A percentile compares a stretch with the other conserved stretches of the same genome.
These are phyloP conservation scores for Drosophila austrosaltans DNA, from an alignment of 2,888 invertebrate genomes.

Conservation along the genomic window DNA sequence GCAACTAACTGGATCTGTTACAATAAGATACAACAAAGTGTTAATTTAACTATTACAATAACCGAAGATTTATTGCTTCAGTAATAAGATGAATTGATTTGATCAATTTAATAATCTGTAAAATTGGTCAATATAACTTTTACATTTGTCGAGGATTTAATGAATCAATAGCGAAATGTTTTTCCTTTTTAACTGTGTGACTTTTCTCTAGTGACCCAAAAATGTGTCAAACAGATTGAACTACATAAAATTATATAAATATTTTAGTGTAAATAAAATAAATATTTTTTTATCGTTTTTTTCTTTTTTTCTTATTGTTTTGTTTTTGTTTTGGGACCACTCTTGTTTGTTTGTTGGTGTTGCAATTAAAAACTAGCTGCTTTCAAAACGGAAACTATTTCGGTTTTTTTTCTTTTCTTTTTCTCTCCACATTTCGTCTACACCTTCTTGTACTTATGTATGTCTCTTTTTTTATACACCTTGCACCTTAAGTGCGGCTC, in stretches of 20 bases:
- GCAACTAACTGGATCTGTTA: slow-evolving; percentile 3
- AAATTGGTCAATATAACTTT: slow-evolving; percentile 39
- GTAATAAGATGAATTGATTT: neutral
- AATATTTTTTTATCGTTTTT: slow-evolving; percentile 2
- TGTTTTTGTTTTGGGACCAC: too few species aligned
- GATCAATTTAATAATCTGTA: neutral
- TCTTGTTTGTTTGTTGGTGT: neutral
- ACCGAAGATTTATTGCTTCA: slow-evolving; percentile 7
- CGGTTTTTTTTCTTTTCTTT: slow-evolving; percentile 9
- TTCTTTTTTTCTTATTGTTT: neutral
- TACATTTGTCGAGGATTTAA: slow-evolving; percentile 25
- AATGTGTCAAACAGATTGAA: neutral
- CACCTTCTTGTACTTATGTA: slow-evolving; percentile 17
- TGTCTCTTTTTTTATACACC: slow-evolving; percentile 31
- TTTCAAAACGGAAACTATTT: slow-evolving; percentile 20
- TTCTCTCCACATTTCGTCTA: slow-evolving; percentile 2
- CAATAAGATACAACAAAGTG: slow-evolving; percentile 12
- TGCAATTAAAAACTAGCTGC: slow-evolving; percentile 22
- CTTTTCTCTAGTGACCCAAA: neutral
- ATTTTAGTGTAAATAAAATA: neutral
- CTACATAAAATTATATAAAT: slow-evolving; percentile 1
- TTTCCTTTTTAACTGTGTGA: too few species aligned
- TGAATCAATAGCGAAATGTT: neutral
- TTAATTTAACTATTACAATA: slow-evolving; percentile 6
- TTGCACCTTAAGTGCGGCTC: slow-evolving; percentile 42